Percentiles rank a stretch among this genome's conserved stretches.
Evolutionary conservation across 2,888 invertebrate genomes (phyloP).

Genomic region (Cephus sareptanus): DNA sequence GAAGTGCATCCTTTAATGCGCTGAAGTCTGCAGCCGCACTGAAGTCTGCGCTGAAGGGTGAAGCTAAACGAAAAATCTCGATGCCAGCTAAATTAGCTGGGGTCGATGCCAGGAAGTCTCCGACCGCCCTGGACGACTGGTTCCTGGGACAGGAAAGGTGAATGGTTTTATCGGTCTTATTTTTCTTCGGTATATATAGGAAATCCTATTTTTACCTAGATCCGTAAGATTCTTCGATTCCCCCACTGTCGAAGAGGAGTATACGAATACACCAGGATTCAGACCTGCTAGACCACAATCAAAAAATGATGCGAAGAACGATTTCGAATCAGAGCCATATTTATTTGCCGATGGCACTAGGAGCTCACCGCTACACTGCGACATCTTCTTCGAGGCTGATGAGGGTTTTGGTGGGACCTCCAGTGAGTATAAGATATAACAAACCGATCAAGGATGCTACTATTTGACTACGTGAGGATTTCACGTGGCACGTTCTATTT

Average conservation of each 20-base stretch:
- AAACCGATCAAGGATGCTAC: background rate
- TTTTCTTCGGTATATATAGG: background rate
- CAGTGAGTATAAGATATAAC: slow-evolving; percentile 17
- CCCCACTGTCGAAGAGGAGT: slow-evolving; percentile 14
- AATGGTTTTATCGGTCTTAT: background rate
- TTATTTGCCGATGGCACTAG: slow-evolving; percentile 18
- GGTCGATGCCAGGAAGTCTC: slow-evolving; percentile 33
- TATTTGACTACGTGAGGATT: background rate
- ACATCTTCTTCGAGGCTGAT: slow-evolving; percentile 30
- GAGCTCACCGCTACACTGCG: slow-evolving; percentile 17
- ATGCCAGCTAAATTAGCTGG: slow-evolving; percentile 28
- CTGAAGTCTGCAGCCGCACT: slow-evolving; percentile 15
- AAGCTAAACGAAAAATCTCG: slow-evolving; percentile 17
- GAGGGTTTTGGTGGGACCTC: slow-evolving; percentile 18
- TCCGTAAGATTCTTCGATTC: slow-evolving; percentile 21
- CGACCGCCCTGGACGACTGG: slow-evolving; percentile 41
- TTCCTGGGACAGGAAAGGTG: slow-evolving; percentile 34
- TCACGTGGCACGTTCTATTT: slow-evolving; percentile 1
- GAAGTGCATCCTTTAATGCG: slow-evolving; percentile 16
- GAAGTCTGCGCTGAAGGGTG: slow-evolving; percentile 16
- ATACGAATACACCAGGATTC: slow-evolving; percentile 11
- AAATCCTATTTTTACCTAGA: background rate
- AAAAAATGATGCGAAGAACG: slow-evolving; percentile 15
- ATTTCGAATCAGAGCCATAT: slow-evolving; percentile 23
- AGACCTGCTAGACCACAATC: slow-evolving; percentile 3